Evolutionary conservation across 1,140 invertebrate species (phyloP).

Genomic region (Anastrepha ludens): DNA sequence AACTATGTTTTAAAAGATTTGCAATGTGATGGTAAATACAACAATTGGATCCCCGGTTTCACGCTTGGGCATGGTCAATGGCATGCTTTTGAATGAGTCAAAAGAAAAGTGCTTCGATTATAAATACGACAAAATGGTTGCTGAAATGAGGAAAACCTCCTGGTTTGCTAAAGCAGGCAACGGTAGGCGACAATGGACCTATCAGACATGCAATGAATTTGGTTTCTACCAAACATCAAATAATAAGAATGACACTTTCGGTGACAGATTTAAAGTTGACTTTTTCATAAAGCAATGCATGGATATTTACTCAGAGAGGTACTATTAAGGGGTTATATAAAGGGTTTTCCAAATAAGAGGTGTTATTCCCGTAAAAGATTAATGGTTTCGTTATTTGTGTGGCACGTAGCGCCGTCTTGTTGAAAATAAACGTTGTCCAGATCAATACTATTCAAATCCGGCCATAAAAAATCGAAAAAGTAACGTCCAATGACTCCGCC

Average conservation of each 20-base stretch:
- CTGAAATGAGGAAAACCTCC: conserved; percentile 80
- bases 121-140: conserved; percentile 86
- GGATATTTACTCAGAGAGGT: conserved; percentile 84
- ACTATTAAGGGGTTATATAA: neutral
- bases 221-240: conserved; percentile 95
- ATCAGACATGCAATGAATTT: conserved; percentile 97
- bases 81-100: conserved; percentile 80
- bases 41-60: conserved; percentile 79
- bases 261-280: conserved; percentile 83
- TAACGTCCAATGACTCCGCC: no score
- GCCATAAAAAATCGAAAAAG: no score
- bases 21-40: conserved; percentile 83
- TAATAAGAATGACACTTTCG: conserved; percentile 83
- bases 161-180: conserved; percentile 80
- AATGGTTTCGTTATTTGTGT: no score
- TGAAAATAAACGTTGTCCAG: no score
- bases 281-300: conserved; percentile 89
- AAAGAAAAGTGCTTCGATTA: conserved; percentile 88
- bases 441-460: no score
- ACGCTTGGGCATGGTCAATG: conserved; percentile 84
- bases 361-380: no score
- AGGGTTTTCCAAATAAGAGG: no score
- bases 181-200: conserved; percentile 90
- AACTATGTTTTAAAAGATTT: conserved; percentile 74
- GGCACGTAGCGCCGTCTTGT: no score